Evolutionary conservation across 2,888 invertebrate species (phyloP), one percentile per base, ranked within the genome.

Genomic region (Plebejus anna): DNA sequence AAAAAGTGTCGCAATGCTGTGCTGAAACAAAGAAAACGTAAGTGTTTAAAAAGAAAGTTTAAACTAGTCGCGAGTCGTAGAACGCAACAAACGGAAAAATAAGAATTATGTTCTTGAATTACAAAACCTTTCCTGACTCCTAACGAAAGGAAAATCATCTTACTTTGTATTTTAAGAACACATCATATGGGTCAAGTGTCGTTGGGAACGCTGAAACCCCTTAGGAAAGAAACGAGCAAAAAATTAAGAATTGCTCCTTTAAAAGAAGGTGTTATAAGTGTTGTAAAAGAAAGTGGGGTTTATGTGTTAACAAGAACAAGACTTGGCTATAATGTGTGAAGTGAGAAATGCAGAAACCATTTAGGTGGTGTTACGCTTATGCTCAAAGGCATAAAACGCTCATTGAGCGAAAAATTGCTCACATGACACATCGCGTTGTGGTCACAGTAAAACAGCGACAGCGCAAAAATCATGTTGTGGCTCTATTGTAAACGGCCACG

Each of bases 81-180:
- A 32, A 66, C 16, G 66, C 32, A 13, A 32, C 61, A 61, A 66
- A 32, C 66, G 4, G 66, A 13, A 36, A 66, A 66, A 66, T 32
- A 32, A 66, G 32, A 32, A 66, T 66, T 66, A 47, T 47, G 47
- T 9, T 66, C 32, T 16, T 47, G 2, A 47, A 61, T 61, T 32
- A 28, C 3, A 61, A 61, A 66, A 36, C 32, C 32, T 66, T 32
- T 36, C 66, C 28, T 36, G 32, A 66, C 66, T 66, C 28, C 51
- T 51, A 11, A 13, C 28, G 72, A 72, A 47, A 72, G 51, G 4
- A 4, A 72, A 72, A 51, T 11, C 22, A 72, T 28, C 28, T 47
- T 72, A 47, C 72, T 72, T 72, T 72, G 71, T 71, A 22, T 71
- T 42, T 38, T 71, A 42, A 71, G 71, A 22, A 11, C 71, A 71